Evolutionary conservation across 2,797 vertebrate genomes (phyloP).

Genomic region (Apogon talboti): DNA sequence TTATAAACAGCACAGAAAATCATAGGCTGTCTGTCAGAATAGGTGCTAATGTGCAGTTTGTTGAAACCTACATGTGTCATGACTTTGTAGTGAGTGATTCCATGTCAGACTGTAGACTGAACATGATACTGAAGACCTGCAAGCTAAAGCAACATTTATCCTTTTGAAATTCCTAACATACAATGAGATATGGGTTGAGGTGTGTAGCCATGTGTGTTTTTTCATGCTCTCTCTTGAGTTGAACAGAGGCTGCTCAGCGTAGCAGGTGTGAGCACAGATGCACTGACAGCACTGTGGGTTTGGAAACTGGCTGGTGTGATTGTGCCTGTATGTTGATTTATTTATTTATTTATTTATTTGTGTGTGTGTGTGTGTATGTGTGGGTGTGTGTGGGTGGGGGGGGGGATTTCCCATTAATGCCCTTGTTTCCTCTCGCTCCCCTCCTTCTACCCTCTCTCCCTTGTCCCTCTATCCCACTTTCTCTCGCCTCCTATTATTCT

Average conservation of each 20-base stretch:
- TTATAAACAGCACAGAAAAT: conserved; percentile 17
- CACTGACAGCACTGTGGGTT: conserved; percentile 77
- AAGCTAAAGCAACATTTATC: conserved; percentile 29
- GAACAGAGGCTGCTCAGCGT: conserved; percentile 25
- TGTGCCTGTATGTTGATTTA: conserved; percentile 17
- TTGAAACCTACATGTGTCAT: conserved; percentile 9
- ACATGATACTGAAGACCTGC: conserved; percentile 21
- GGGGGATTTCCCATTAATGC: conserved; percentile 75
- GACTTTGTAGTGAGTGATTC: conserved; percentile 69
- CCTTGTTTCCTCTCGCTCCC: conserved; percentile 65
- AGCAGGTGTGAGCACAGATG: conserved; percentile 58
- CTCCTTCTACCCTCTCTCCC: conserved; percentile 48
- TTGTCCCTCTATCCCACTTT: conserved; percentile 56
- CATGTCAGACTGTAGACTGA: conserved; percentile 12
- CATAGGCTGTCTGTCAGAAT: conserved; percentile 8
- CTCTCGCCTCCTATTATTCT: conserved; percentile 77
- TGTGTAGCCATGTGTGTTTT: background rate
- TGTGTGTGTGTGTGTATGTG: conserved; percentile 18
- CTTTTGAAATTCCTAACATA: conserved; percentile 13
- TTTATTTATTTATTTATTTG: background rate
- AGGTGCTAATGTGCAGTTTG: conserved; percentile 9
- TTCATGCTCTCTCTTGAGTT: conserved; percentile 4
- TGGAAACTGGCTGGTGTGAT: conserved; percentile 40
- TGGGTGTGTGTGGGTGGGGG: conserved; percentile 29
- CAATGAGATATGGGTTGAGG: background rate